These are phyloP conservation scores for Pseudanteris insignis DNA, from an alignment of 2,888 invertebrate genomes.

Conservation along the genomic window DNA sequence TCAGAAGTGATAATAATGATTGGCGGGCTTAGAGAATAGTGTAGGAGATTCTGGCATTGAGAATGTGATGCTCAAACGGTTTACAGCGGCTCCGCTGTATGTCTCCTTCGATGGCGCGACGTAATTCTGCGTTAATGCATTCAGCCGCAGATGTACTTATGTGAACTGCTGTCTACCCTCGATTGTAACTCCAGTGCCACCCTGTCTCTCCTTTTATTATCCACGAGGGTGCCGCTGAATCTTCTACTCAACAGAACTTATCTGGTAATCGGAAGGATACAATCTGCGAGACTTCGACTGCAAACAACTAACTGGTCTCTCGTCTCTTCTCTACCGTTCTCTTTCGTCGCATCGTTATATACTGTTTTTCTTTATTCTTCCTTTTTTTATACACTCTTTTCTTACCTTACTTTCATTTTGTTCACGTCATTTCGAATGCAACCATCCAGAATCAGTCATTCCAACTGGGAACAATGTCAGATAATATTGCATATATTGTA, in stretches of 20 bases:
- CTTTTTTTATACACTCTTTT: too few species aligned
- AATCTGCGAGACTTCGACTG: conserved; percentile 21
- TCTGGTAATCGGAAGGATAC: conserved; percentile 35
- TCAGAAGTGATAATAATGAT: conserved; percentile 29
- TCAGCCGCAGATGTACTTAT: conserved; percentile 44
- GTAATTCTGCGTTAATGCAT: conserved; percentile 45
- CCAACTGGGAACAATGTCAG: too few species aligned
- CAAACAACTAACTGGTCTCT: conserved; percentile 17
- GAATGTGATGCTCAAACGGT: conserved; percentile 15
- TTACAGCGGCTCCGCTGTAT: conserved; percentile 33
- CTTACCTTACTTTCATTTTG: too few species aligned
- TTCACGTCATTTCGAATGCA: too few species aligned
- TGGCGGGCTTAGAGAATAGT: conserved; percentile 21
- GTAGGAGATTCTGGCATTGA: conserved; percentile 18
- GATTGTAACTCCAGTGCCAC: conserved; percentile 37
- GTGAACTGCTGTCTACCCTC: conserved; percentile 39
- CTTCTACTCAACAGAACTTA: conserved; percentile 17
- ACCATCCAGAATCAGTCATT: too few species aligned
- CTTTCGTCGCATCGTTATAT: not conserved
- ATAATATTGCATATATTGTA: too few species aligned
- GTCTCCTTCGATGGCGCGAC: conserved; percentile 26
- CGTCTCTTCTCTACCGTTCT: not conserved
- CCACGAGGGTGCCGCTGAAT: conserved; percentile 28
- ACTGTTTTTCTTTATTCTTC: not conserved
- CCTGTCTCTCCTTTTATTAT: conserved; percentile 36